A percentile compares a stretch with the other conserved stretches of the same genome.
These are phyloP conservation scores for Enteromius argenteus DNA, from an alignment of 2,797 vertebrate species.

Conservation along the genomic window DNA sequence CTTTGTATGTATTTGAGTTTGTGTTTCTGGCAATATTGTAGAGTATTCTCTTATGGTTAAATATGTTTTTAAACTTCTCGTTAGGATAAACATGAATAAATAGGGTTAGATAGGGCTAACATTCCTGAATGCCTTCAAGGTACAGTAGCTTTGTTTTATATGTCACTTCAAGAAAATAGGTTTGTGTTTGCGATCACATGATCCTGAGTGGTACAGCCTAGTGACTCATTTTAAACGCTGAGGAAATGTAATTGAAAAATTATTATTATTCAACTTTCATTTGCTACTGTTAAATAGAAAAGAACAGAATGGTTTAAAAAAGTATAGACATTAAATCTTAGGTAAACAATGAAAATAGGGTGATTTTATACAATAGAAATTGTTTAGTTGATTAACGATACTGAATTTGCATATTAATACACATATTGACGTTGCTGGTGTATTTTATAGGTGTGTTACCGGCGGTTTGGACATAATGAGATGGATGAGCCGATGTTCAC, in stretches of 20 bases:
- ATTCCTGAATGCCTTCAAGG: neutral
- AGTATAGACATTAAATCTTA: neutral
- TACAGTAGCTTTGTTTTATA: neutral
- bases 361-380: neutral
- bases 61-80: neutral
- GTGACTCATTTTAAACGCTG: neutral
- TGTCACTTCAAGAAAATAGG: neutral
- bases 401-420: neutral
- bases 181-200: neutral
- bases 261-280: neutral
- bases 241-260: neutral
- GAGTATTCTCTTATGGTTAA: neutral
- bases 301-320: neutral
- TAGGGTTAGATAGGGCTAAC: neutral
- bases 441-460: slow-evolving; percentile 84
- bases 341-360: neutral
- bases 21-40: neutral
- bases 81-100: neutral
- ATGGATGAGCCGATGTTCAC: slow-evolving; percentile 93
- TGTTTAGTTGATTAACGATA: neutral
- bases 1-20: too few relatives aligned
- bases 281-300: neutral
- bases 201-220: neutral
- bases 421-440: neutral
- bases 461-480: slow-evolving; percentile 88